Percentiles rank a stretch among this genome's conserved stretches.
phyloP scores from a whole-genome alignment of 2,797 vertebrate genomes.

The Melanitta fusca region DNA sequence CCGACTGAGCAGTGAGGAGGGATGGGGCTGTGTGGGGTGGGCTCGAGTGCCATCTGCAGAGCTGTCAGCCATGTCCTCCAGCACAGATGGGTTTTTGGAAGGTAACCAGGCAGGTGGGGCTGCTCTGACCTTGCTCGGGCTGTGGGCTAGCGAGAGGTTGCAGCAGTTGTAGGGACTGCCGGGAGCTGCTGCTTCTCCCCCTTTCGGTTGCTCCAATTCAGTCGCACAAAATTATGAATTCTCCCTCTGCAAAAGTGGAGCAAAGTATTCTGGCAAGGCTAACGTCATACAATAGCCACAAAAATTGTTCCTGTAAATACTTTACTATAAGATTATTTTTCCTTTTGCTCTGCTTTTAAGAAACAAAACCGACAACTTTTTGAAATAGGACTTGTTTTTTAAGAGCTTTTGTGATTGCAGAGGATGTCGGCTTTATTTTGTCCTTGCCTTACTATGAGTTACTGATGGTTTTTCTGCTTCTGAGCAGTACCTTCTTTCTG shows the following conservation, averaged over 20 bases:
- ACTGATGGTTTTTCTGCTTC: not conserved
- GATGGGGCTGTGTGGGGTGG: fast-evolving
- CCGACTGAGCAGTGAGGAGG: fast-evolving
- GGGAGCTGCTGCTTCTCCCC: not conserved
- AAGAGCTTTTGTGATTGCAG: not conserved
- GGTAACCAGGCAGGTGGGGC: not conserved
- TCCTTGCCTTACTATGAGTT: not conserved
- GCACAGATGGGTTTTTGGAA: fast-evolving
- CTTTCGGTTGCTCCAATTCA: not conserved
- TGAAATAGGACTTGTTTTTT: not conserved
- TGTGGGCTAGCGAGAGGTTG: not conserved
- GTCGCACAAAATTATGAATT: not conserved
- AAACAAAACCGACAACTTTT: not conserved
- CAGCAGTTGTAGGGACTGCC: not conserved
- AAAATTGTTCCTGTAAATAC: not conserved
- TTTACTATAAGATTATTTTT: not conserved
- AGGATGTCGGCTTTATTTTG: not conserved
- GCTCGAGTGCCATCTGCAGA: not conserved
- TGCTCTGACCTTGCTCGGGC: fast-evolving
- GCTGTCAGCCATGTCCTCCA: fast-evolving
- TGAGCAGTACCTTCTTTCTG: not conserved
- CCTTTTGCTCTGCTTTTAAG: not conserved
- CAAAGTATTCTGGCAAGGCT: not conserved
- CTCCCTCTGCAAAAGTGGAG: not conserved
- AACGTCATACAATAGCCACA: fast-evolving